Percentiles rank a stretch among this genome's conserved stretches.
phyloP scores from a whole-genome alignment of 1,140 invertebrate genomes.

The Medauroidea extradentata region DNA sequence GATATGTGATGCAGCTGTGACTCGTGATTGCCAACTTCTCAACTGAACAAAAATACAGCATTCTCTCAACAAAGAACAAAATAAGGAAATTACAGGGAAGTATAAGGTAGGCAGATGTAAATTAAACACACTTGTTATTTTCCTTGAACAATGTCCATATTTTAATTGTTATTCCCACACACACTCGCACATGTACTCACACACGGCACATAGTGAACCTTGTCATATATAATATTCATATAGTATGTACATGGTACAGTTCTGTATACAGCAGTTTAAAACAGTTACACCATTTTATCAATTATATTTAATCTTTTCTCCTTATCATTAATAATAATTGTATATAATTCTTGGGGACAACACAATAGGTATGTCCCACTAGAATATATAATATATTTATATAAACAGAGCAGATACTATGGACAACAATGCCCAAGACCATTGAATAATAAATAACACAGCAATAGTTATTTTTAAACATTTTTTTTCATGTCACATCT shows the following conservation, averaged over 20 bases:
- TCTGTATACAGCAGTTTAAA: constrained; percentile 54
- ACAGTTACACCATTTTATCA: constrained; percentile 31
- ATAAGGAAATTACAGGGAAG: too few relatives aligned
- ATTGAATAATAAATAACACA: constrained; percentile 33
- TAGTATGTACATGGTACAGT: constrained; percentile 64
- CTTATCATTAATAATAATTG: constrained; percentile 9
- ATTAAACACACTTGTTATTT: constrained; percentile 12
- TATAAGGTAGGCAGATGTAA: too few relatives aligned
- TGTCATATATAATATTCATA: constrained; percentile 56
- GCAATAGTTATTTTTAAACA: constrained; percentile 28
- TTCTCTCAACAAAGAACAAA: too few relatives aligned
- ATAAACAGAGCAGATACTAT: background rate
- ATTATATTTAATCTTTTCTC: constrained; percentile 18
- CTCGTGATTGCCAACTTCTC: too few relatives aligned
- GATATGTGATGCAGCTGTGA: too few relatives aligned
- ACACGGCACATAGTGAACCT: constrained; percentile 79
- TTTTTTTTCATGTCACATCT: background rate
- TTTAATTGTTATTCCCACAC: constrained; percentile 77
- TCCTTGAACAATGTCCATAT: constrained; percentile 80
- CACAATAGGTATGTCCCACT: constrained; percentile 26
- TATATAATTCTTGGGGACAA: constrained; percentile 7
- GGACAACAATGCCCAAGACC: constrained; percentile 23
- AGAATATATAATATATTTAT: constrained; percentile 9
- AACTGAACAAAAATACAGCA: too few relatives aligned
- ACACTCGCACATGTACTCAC: constrained; percentile 54